These are phyloP conservation scores for Otocyon megalotis DNA, from an alignment of 2,113 vertebrate genomes.

Conservation along the genomic window DNA sequence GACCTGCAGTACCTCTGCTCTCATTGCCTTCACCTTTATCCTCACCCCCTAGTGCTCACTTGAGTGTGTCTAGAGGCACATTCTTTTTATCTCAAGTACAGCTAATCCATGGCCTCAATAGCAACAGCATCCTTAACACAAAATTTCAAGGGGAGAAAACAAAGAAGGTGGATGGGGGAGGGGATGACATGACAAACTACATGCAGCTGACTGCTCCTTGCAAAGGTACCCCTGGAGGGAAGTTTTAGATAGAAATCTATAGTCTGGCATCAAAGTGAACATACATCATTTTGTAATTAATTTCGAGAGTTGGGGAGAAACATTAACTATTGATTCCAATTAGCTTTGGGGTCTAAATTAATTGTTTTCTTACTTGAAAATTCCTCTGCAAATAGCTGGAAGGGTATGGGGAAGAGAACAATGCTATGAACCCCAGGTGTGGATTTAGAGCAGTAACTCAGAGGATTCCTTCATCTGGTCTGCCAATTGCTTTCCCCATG, in stretches of 20 bases:
- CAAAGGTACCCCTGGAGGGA: conserved; percentile 75
- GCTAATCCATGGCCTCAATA: neutral
- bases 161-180: neutral
- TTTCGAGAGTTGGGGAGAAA: conserved; percentile 78
- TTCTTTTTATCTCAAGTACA: neutral
- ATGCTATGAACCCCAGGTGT: neutral
- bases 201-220: conserved; percentile 28
- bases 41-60: neutral
- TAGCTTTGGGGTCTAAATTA: conserved; percentile 82
- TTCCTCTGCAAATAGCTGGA: neutral
- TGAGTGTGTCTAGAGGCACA: neutral
- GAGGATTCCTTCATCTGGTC: neutral
- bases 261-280: conserved; percentile 69
- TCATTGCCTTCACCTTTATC: neutral
- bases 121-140: conserved; percentile 15
- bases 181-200: conserved; percentile 21
- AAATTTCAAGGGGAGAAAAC: conserved; percentile 55
- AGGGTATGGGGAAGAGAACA: neutral
- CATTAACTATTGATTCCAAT: conserved; percentile 86
- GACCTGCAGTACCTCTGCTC: accelerated
- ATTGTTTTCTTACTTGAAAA: conserved; percentile 81
- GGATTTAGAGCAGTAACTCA: neutral
- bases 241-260: conserved; percentile 80
- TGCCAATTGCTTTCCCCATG: neutral
- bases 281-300: conserved; percentile 87